Evolutionary conservation across 30 jellyfish, hydroid and myxozoan species (phyloP), one percentile per base, ranked within the genome.

Genomic region (Calvadosia cruxmelitensis): DNA sequence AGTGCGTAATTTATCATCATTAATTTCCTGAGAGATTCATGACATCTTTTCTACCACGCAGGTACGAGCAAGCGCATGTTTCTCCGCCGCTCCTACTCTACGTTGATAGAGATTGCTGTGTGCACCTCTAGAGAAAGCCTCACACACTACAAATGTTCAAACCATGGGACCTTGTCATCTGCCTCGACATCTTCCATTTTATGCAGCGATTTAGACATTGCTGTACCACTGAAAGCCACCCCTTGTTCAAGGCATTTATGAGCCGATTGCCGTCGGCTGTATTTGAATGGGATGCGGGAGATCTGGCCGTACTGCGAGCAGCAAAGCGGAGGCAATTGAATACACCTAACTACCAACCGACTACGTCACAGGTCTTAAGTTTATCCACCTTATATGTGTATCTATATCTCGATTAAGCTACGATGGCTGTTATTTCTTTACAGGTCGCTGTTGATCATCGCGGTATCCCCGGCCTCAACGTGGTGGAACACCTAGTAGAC

Each of bases 31-130:
- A n/a, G n/a, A n/a, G n/a, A n/a, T n/a, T n/a, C n/a, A n/a, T n/a
- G n/a, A n/a, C n/a, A n/a, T n/a, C n/a, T n/a, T n/a, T n/a, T n/a
- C n/a, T n/a, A n/a, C n/a, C n/a, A n/a, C n/a, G n/a, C n/a, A n/a
- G n/a, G n/a, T n/a, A n/a, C n/a, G n/a, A n/a, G 16, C 5, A 16
- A 1, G 74, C 82, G 15, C 48, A 31, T 33, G 82, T 53, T 29
- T 29, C 31, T 20, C 75, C 74, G 20, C 74, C 92, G 20, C 50
- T 26, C 23, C 71, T 78, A 52, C 16, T 78, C 30, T 78, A 78
- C 53, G 64, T 78, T 24, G 84, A 78, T 49, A 27, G 84, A 42
- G 78, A 78, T 71, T 78, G 92, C 69, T 78, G 83, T 50, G 26
- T 64, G n/a, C 50, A 27, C 64, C 27, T 28, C 30, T 78, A 82